phyloP scores from a whole-genome alignment of 1,140 invertebrate genomes.

The Episyrphus balteatus region DNA sequence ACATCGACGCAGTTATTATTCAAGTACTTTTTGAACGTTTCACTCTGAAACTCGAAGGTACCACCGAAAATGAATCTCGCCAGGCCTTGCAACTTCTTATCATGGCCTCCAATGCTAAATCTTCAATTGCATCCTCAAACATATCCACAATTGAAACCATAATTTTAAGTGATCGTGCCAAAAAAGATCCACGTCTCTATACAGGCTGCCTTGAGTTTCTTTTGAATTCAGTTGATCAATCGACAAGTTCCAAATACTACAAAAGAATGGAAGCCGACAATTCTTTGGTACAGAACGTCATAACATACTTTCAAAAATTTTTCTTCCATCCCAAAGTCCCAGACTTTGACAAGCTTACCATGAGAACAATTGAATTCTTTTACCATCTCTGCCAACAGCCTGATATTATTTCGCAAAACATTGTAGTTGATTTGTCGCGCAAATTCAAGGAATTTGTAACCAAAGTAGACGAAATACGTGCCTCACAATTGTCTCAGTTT shows the following conservation, averaged over 20 bases:
- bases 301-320: constrained; percentile 18
- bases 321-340: constrained; percentile 20
- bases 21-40: constrained; percentile 73
- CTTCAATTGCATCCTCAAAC: constrained; percentile 43
- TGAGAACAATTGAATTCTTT: constrained; percentile 23
- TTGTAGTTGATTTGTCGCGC: constrained; percentile 16
- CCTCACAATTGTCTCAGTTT: constrained; percentile 6
- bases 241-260: constrained; percentile 21
- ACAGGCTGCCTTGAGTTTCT: constrained; percentile 22
- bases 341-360: constrained; percentile 27
- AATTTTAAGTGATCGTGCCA: constrained; percentile 26
- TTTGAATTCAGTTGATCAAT: constrained; percentile 22
- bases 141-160: constrained; percentile 42
- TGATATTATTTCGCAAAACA: constrained; percentile 25
- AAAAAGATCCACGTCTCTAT: constrained; percentile 27
- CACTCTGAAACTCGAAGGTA: constrained; percentile 59
- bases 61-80: constrained; percentile 52
- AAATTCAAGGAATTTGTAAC: constrained; percentile 17
- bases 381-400: constrained; percentile 30
- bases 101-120: constrained; percentile 54
- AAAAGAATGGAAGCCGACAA: constrained; percentile 20
- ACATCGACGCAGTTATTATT: constrained; percentile 43
- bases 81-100: constrained; percentile 59
- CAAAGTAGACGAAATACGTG: constrained; percentile 1
- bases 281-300: constrained; percentile 17